Percentiles rank a stretch among this genome's conserved stretches.
phyloP scores from a whole-genome alignment of 2,113 vertebrate species.

The Scophthalmus maximus region DNA sequence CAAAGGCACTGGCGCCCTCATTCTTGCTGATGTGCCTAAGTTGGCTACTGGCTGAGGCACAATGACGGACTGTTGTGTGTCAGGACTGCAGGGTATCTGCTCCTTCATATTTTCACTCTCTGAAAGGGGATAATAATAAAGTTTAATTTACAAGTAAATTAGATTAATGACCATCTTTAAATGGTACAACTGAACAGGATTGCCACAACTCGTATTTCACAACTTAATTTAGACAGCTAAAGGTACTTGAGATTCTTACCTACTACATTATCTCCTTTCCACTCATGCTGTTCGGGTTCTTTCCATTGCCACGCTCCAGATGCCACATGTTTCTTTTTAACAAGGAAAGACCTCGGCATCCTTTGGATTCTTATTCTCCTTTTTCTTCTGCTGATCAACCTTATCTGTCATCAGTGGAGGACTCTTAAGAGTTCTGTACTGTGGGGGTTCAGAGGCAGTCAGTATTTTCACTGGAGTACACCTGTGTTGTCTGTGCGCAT shows the following conservation, averaged over 20 bases:
- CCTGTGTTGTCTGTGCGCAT: conserved; percentile 75
- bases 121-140: conserved; percentile 2
- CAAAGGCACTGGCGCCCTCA: conserved; percentile 24
- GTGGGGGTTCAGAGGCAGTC: conserved; percentile 16
- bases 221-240: background rate
- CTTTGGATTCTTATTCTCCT: background rate
- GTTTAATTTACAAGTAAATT: background rate
- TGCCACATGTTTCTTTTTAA: conserved; percentile 80
- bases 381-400: background rate
- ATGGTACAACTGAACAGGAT: background rate
- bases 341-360: conserved; percentile 84
- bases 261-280: conserved; percentile 33
- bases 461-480: conserved; percentile 68
- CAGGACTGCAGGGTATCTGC: conserved; percentile 3
- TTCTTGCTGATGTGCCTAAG: conserved; percentile 14
- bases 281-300: conserved; percentile 59
- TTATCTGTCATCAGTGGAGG: background rate
- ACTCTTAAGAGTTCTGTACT: background rate
- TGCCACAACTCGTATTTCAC: background rate
- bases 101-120: conserved; percentile 26
- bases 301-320: conserved; percentile 77
- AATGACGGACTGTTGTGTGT: conserved; percentile 1
- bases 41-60: conserved; percentile 5
- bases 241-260: conserved; percentile 55
- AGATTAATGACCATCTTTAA: background rate